A percentile compares a stretch with the other conserved stretches of the same genome.
phyloP scores from a whole-genome alignment of 2,113 vertebrate genomes.

The Australoheros scitulus region DNA sequence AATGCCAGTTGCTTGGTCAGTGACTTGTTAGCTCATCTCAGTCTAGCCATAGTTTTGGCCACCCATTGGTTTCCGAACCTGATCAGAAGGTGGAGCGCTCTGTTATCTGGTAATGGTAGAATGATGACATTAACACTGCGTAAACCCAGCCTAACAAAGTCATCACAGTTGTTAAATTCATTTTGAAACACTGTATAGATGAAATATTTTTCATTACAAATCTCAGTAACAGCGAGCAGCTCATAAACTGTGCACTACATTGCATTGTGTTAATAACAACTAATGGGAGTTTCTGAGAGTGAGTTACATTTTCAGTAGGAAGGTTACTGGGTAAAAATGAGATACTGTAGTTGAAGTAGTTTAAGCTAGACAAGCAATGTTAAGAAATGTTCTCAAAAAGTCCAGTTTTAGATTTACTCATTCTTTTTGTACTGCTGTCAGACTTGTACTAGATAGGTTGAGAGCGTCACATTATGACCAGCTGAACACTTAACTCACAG shows the following conservation, averaged over 20 bases:
- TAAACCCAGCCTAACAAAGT: too few species aligned
- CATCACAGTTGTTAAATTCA: too few species aligned
- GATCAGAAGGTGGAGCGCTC: background rate
- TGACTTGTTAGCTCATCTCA: background rate
- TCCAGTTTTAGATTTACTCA: background rate
- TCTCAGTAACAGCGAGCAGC: too few species aligned
- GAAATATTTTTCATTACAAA: too few species aligned
- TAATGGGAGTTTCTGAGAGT: background rate
- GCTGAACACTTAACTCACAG: background rate
- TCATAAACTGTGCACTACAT: too few species aligned
- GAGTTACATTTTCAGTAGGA: background rate
- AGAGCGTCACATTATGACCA: background rate
- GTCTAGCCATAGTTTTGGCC: background rate
- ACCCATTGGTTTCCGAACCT: background rate
- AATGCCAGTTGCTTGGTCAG: background rate
- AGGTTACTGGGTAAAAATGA: background rate
- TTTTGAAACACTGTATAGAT: too few species aligned
- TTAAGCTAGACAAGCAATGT: background rate
- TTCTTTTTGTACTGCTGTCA: background rate
- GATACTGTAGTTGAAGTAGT: background rate
- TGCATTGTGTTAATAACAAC: too few species aligned
- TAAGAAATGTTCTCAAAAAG: background rate
- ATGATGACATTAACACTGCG: background rate
- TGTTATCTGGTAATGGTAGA: background rate
- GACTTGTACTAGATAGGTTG: background rate